phyloP scores from a whole-genome alignment of 2,797 vertebrate genomes.

The Enteromius radiatus region DNA sequence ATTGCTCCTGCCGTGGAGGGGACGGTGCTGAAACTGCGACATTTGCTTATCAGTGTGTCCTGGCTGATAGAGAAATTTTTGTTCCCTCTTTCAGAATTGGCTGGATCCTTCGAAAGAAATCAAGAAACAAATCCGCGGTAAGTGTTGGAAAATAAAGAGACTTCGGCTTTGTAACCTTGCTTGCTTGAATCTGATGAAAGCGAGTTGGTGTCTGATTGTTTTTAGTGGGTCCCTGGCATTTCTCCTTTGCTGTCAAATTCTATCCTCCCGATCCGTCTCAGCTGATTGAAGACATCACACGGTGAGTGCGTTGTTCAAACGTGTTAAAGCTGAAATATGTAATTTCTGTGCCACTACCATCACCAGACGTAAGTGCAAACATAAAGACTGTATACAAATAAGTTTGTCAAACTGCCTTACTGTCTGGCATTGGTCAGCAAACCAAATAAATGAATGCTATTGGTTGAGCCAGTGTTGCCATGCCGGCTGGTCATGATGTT shows the following conservation, averaged over 20 bases:
- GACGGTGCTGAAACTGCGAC: constrained; percentile 7
- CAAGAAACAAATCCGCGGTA: constrained; percentile 97
- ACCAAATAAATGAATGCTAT: neutral
- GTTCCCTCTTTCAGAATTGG: constrained; percentile 86
- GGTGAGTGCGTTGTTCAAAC: constrained; percentile 76
- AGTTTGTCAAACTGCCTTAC: neutral
- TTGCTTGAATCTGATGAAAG: constrained; percentile 4
- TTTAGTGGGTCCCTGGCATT: constrained; percentile 89
- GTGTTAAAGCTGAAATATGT: constrained; percentile 16
- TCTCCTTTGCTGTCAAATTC: constrained; percentile 96
- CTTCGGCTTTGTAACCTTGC: neutral
- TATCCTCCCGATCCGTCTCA: constrained; percentile 97
- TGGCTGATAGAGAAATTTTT: constrained; percentile 25
- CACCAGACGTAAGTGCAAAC: neutral
- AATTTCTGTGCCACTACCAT: constrained; percentile 12
- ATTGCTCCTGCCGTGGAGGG: constrained; percentile 25
- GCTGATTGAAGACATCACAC: constrained; percentile 97
- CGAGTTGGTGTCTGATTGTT: constrained; percentile 56
- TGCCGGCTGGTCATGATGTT: neutral
- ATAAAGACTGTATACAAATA: constrained; percentile 9
- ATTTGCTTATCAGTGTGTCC: constrained; percentile 21
- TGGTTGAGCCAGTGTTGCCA: constrained; percentile 6
- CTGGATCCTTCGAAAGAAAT: constrained; percentile 98
- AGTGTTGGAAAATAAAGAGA: constrained; percentile 67
- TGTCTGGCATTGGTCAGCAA: neutral